phyloP scores from a whole-genome alignment of 2,113 vertebrate species.

The Muscicapa adusta region DNA sequence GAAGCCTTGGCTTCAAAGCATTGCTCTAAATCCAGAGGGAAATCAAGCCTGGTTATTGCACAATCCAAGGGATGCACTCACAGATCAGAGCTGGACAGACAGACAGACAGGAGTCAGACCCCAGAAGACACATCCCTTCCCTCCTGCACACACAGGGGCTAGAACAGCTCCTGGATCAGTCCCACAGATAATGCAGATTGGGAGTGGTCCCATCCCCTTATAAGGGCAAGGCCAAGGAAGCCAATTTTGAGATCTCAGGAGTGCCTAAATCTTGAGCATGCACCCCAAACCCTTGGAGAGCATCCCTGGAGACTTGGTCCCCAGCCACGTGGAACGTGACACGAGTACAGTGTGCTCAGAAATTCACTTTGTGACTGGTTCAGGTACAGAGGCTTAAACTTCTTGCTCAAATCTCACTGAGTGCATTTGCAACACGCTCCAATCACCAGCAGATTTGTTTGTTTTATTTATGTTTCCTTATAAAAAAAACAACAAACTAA shows the following conservation, averaged over 20 bases:
- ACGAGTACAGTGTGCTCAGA: fast-evolving
- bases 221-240: not conserved
- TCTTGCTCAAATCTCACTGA: not conserved
- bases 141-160: not conserved
- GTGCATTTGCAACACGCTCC: fast-evolving
- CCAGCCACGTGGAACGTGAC: fast-evolving
- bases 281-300: not conserved
- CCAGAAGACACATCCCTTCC: not conserved
- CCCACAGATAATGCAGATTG: not conserved
- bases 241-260: not conserved
- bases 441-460: not conserved
- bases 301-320: not conserved
- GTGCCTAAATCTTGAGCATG: not conserved
- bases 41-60: fast-evolving
- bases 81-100: not conserved
- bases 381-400: not conserved
- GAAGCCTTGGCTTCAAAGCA: not conserved
- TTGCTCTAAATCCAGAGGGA: not conserved
- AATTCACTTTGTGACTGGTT: not conserved
- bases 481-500: not conserved
- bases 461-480: not conserved
- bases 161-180: not conserved
- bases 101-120: not conserved
- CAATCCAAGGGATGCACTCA: not conserved
- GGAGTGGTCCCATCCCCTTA: not conserved